A percentile compares a stretch with the other conserved stretches of the same genome.
These are phyloP conservation scores for Pectinophora gossypiella DNA, from an alignment of 1,140 invertebrate genomes.

Conservation along the genomic window DNA sequence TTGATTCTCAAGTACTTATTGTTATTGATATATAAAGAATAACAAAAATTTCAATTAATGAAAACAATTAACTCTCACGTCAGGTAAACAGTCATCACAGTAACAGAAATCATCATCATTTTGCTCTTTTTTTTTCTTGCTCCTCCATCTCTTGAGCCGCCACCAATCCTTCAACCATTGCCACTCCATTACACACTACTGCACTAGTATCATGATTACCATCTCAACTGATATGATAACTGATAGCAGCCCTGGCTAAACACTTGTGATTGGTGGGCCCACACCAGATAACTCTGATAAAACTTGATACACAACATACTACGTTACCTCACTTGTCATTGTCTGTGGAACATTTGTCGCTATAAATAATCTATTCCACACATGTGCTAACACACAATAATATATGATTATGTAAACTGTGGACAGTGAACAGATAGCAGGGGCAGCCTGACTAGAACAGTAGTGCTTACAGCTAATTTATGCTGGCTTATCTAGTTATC, in stretches of 20 bases:
- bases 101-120: slow-evolving; percentile 80
- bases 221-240: slow-evolving; percentile 35
- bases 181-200: slow-evolving; percentile 79
- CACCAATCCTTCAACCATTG: slow-evolving; percentile 86
- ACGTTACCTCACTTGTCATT: slow-evolving; percentile 68
- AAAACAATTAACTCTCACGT: slow-evolving; percentile 71
- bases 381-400: slow-evolving; percentile 3
- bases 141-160: slow-evolving; percentile 81
- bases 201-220: slow-evolving; percentile 27
- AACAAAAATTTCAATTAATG: no score
- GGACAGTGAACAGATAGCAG: not conserved
- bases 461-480: not conserved
- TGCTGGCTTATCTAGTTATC: not conserved
- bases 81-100: slow-evolving; percentile 82
- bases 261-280: slow-evolving; percentile 37
- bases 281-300: slow-evolving; percentile 60
- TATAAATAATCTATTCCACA: slow-evolving; percentile 31
- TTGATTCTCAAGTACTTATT: no score
- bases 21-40: no score
- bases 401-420: not conserved
- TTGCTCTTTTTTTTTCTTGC: slow-evolving; percentile 74
- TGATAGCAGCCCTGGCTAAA: slow-evolving; percentile 21
- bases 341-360: slow-evolving; percentile 32
- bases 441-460: not conserved
- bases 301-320: slow-evolving; percentile 62